phyloP scores from a whole-genome alignment of 2,113 vertebrate genomes.

The Perca fluviatilis region DNA sequence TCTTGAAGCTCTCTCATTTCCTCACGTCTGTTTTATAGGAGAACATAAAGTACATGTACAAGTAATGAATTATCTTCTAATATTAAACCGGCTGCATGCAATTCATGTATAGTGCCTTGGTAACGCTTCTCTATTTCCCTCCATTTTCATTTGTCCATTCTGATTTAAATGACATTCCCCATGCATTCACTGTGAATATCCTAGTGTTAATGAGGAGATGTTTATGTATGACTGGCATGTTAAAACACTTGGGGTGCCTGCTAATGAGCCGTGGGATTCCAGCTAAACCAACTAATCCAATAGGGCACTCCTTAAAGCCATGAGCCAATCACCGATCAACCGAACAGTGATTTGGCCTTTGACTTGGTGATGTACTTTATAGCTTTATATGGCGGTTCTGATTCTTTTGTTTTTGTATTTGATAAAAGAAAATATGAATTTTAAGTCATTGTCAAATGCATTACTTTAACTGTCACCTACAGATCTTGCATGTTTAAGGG shows the following conservation, averaged over 20 bases:
- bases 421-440: not conserved
- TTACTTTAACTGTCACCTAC: not conserved
- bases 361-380: not conserved
- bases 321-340: not conserved
- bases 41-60: conserved; percentile 13
- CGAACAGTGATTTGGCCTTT: not conserved
- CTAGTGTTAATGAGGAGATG: conserved; percentile 39
- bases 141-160: conserved; percentile 39
- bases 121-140: conserved; percentile 28
- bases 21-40: conserved; percentile 21
- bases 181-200: not conserved
- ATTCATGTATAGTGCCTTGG: conserved; percentile 16
- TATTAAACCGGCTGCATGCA: conserved; percentile 5
- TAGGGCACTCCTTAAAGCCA: not conserved
- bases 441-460: conserved; percentile 1
- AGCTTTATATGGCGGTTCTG: not conserved
- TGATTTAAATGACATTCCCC: conserved; percentile 28
- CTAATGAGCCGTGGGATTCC: not conserved
- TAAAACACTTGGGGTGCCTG: not conserved
- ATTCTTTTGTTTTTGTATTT: not conserved
- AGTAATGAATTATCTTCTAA: conserved; percentile 45
- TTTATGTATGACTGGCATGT: conserved; percentile 8
- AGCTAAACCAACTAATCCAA: not conserved
- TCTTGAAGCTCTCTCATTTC: conserved; percentile 9
- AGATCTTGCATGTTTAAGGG: not conserved